Percentiles rank a stretch among this genome's conserved stretches.
Conservation (phyloP, 1,140 invertebrate genomes). For the Drosophila obscura region DNA sequence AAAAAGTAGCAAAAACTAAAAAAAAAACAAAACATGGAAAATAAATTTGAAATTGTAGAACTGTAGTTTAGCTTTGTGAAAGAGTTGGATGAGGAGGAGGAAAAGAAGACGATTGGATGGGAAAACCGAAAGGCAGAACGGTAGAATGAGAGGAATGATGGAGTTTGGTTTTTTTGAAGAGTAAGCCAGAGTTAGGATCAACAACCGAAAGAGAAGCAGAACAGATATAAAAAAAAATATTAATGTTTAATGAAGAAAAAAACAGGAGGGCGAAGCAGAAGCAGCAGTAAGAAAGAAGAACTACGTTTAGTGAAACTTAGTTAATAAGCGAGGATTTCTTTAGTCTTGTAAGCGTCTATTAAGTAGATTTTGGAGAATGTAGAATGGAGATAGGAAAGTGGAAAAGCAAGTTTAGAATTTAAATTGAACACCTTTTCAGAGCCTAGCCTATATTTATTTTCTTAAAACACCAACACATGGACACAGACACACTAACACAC, state of each 20-base stretch:
- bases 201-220: slow-evolving; percentile 31
- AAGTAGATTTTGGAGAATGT: slow-evolving; percentile 43
- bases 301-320: slow-evolving; percentile 60
- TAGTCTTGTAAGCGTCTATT: slow-evolving; percentile 64
- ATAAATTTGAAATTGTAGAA: slow-evolving; percentile 56
- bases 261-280: slow-evolving; percentile 2
- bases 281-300: slow-evolving; percentile 23
- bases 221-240: slow-evolving; percentile 29
- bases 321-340: slow-evolving; percentile 56
- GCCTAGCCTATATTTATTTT: slow-evolving; percentile 64
- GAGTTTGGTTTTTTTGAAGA: slow-evolving; percentile 31
- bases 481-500: slow-evolving; percentile 35
- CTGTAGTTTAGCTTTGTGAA: slow-evolving; percentile 63
- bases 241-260: slow-evolving; percentile 38
- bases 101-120: not conserved
- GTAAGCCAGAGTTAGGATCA: slow-evolving; percentile 21
- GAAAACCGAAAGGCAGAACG: not conserved
- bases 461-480: slow-evolving; percentile 34
- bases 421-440: slow-evolving; percentile 51
- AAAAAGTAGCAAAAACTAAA: slow-evolving; percentile 34
- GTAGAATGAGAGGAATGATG: not conserved
- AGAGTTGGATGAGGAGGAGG: not conserved
- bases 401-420: slow-evolving; percentile 45
- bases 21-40: slow-evolving; percentile 30
- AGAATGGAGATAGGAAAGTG: slow-evolving; percentile 22